These are phyloP conservation scores for Lophotriccus pileatus DNA, from an alignment of 2,797 vertebrate genomes.

Conservation along the genomic window DNA sequence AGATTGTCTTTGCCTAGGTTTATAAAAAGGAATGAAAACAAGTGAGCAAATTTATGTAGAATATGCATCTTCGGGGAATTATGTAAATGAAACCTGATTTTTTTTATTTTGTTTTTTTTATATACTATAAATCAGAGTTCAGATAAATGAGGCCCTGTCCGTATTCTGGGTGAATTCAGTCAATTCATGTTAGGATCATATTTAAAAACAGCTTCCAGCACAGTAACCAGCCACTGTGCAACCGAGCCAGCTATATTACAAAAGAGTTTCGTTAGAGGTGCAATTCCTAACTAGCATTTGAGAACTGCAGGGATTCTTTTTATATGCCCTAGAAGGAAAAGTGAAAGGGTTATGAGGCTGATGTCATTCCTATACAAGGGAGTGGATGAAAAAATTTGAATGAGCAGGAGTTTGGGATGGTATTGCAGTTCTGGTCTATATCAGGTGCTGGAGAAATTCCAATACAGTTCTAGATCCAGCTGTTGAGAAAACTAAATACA, in stretches of 20 bases:
- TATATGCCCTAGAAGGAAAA: not conserved
- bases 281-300: not conserved
- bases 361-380: not conserved
- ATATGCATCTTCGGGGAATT: not conserved
- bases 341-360: not conserved
- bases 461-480: not conserved
- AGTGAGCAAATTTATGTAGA: not conserved
- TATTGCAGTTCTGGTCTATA: not conserved
- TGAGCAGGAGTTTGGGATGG: not conserved
- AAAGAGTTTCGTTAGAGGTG: not conserved
- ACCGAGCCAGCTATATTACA: not conserved
- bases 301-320: not conserved
- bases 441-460: not conserved
- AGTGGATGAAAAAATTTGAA: not conserved
- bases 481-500: not conserved
- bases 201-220: slow-evolving; percentile 18
- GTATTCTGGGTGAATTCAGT: slow-evolving; percentile 11
- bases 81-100: not conserved
- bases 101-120: not conserved
- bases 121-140: slow-evolving; percentile 13
- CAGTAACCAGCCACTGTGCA: not conserved
- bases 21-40: not conserved
- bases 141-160: not conserved
- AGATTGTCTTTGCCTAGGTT: not conserved
- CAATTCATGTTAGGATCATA: not conserved